Conservation (phyloP, 2,797 vertebrate species). For the Crocodylus rhombifer region DNA sequence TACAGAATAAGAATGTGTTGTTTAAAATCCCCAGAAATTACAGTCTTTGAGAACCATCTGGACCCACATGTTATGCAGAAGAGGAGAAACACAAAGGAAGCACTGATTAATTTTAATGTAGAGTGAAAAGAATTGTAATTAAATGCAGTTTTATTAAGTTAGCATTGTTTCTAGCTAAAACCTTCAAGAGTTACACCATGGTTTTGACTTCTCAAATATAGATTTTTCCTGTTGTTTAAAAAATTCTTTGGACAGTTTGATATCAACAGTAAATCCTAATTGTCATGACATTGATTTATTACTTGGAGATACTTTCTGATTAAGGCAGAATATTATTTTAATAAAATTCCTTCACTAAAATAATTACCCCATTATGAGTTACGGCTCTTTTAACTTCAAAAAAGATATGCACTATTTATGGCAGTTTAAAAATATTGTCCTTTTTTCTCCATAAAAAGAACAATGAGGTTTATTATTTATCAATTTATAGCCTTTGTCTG, state of each 20-base stretch:
- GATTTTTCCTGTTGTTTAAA: conserved; percentile 21
- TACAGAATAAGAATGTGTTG: conserved; percentile 70
- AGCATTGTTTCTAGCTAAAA: conserved; percentile 27
- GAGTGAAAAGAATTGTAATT: conserved; percentile 67
- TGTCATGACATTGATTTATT: conserved; percentile 47
- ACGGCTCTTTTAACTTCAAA: neutral
- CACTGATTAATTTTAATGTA: conserved; percentile 70
- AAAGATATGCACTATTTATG: neutral
- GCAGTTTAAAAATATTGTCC: neutral
- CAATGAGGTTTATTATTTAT: neutral
- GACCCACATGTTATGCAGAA: conserved; percentile 57
- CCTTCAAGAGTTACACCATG: conserved; percentile 2
- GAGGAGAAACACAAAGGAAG: conserved; percentile 54
- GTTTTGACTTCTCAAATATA: conserved; percentile 8
- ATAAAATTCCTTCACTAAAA: conserved; percentile 62
- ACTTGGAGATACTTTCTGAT: conserved; percentile 10
- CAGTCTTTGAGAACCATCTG: conserved; percentile 73
- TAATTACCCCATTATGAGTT: conserved; percentile 15
- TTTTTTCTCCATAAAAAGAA: neutral
- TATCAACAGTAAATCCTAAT: neutral
- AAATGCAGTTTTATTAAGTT: conserved; percentile 63
- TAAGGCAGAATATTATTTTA: conserved; percentile 33
- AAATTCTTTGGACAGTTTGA: neutral
- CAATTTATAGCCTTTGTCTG: neutral
- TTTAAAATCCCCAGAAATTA: conserved; percentile 73